These are phyloP conservation scores for Noctua janthe DNA, from an alignment of 2,888 invertebrate species.

Conservation along the genomic window DNA sequence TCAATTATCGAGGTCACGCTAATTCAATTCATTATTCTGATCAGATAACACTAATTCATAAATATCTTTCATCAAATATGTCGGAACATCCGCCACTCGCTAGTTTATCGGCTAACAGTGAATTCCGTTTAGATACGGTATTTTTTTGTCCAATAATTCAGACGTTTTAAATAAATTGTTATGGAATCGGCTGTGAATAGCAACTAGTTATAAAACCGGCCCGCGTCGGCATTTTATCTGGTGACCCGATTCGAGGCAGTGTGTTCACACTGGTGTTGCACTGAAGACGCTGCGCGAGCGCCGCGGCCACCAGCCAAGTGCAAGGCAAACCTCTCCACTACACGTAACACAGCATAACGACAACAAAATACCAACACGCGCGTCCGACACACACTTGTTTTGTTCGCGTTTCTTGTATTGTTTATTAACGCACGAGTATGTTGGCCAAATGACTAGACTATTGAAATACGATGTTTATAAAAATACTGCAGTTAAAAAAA, in stretches of 20 bases:
- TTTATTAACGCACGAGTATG: constrained; percentile 3
- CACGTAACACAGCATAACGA: constrained; percentile 83
- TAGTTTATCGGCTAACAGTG: constrained; percentile 59
- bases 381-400: constrained; percentile 52
- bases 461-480: neutral
- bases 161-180: constrained; percentile 52
- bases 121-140: constrained; percentile 62
- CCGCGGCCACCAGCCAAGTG: constrained; percentile 75
- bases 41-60: constrained; percentile 48
- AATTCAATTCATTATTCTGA: constrained; percentile 45
- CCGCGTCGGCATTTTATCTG: constrained; percentile 65
- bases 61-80: constrained; percentile 42
- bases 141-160: constrained; percentile 56
- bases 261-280: constrained; percentile 83
- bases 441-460: constrained; percentile 9
- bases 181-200: constrained; percentile 61
- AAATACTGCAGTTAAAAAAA: neutral
- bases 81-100: constrained; percentile 35
- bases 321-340: constrained; percentile 79
- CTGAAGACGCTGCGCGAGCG: constrained; percentile 77
- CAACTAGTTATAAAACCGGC: constrained; percentile 64
- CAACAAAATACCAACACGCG: constrained; percentile 65
- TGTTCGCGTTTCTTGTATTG: constrained; percentile 53
- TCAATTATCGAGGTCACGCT: constrained; percentile 25
- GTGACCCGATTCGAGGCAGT: constrained; percentile 72